phyloP scores from a whole-genome alignment of 2,888 invertebrate species.

The Drosophila buzzatii region DNA sequence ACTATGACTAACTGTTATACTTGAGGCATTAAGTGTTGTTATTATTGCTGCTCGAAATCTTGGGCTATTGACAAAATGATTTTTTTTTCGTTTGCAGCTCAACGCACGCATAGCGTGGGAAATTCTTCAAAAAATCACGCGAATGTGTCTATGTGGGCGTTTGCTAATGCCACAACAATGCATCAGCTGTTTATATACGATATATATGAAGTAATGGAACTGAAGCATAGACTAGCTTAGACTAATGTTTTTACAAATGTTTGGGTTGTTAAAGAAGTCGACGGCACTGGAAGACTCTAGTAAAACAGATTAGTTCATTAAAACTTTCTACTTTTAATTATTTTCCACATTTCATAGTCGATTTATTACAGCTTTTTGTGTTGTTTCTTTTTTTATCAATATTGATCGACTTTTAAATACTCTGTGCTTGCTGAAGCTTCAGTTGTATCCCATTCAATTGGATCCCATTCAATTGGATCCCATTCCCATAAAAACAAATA shows the following conservation, averaged over 20 bases:
- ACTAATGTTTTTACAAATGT: neutral
- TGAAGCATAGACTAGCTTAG: neutral
- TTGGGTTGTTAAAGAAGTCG: neutral
- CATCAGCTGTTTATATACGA: neutral
- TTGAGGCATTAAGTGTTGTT: conserved; percentile 22
- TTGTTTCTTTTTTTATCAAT: neutral
- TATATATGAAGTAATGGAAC: neutral
- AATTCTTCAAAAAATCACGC: conserved; percentile 28
- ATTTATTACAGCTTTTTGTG: neutral
- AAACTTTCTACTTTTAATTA: conserved; percentile 8
- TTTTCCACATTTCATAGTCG: neutral
- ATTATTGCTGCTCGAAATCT: conserved; percentile 31
- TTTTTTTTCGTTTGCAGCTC: conserved; percentile 17
- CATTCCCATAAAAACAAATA: too few relatives aligned
- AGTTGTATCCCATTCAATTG: too few relatives aligned
- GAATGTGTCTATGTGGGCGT: conserved; percentile 47
- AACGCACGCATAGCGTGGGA: conserved; percentile 53
- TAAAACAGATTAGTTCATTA: conserved; percentile 1
- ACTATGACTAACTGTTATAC: conserved; percentile 45
- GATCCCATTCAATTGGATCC: too few relatives aligned
- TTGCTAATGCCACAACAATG: conserved; percentile 16
- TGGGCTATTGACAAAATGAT: conserved; percentile 40
- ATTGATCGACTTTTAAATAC: conserved; percentile 1
- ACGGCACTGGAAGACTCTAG: neutral
- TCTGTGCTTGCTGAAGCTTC: neutral